A percentile compares a stretch with the other conserved stretches of the same genome.
Conservation (phyloP, 2,888 invertebrate species). For the Panopea generosa region DNA sequence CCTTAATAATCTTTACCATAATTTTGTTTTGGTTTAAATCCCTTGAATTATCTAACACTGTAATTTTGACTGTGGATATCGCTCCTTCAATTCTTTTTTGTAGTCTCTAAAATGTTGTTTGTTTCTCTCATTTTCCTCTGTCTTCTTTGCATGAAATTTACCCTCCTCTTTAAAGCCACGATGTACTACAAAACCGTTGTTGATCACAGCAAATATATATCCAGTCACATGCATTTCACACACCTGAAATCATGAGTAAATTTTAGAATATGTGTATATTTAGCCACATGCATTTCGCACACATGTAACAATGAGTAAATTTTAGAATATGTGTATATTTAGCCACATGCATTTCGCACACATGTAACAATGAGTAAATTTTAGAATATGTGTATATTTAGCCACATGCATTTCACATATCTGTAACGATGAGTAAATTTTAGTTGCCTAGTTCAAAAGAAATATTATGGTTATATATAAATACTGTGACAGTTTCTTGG, state of each 20-base stretch:
- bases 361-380: conserved; percentile 81
- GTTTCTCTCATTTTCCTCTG: conserved; percentile 86
- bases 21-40: no score
- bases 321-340: conserved; percentile 81
- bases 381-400: conserved; percentile 81
- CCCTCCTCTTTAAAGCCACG: conserved; percentile 86
- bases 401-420: conserved; percentile 82
- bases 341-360: conserved; percentile 87
- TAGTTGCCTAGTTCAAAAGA: no score
- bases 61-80: conserved; percentile 86
- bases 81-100: conserved; percentile 86
- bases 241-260: conserved; percentile 83
- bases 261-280: conserved; percentile 76
- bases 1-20: no score
- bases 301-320: conserved; percentile 83
- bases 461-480: no score
- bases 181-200: conserved; percentile 87
- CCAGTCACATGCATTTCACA: conserved; percentile 88
- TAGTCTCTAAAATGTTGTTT: conserved; percentile 86
- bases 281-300: conserved; percentile 87
- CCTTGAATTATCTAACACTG: conserved; percentile 85
- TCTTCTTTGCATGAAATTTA: conserved; percentile 86
- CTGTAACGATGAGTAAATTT: neutral
- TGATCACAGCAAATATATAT: conserved; percentile 87
- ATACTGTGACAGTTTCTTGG: no score